phyloP scores from a whole-genome alignment of 1,140 invertebrate species.

The Diorhabda elongata region DNA sequence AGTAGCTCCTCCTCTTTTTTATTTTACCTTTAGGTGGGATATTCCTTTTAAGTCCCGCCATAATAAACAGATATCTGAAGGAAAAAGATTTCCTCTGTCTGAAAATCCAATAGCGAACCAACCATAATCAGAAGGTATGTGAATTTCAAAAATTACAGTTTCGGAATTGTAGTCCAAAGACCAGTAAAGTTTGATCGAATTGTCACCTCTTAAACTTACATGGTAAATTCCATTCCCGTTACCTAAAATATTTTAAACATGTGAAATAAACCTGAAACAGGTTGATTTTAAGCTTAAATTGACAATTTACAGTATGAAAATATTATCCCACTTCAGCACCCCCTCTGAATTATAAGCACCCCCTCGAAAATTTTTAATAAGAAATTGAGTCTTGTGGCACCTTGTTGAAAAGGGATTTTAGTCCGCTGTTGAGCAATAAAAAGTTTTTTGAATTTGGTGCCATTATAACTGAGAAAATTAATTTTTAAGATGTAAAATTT shows the following conservation, averaged over 20 bases:
- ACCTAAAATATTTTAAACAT: not conserved
- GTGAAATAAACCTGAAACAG: too few relatives aligned
- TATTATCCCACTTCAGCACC: too few relatives aligned
- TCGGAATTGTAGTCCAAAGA: slow-evolving; percentile 48
- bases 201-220: slow-evolving; percentile 38
- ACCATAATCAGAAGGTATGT: slow-evolving; percentile 47
- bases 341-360: too few relatives aligned
- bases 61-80: slow-evolving; percentile 82
- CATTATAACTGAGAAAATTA: too few relatives aligned
- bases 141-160: slow-evolving; percentile 52
- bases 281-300: too few relatives aligned
- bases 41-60: slow-evolving; percentile 66
- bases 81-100: slow-evolving; percentile 70
- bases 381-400: too few relatives aligned
- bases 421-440: too few relatives aligned
- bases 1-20: slow-evolving; percentile 55
- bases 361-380: too few relatives aligned
- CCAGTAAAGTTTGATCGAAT: slow-evolving; percentile 39
- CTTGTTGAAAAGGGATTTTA: too few relatives aligned
- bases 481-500: too few relatives aligned
- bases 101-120: slow-evolving; percentile 93
- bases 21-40: slow-evolving; percentile 63
- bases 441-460: too few relatives aligned
- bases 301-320: too few relatives aligned
- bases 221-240: slow-evolving; percentile 33